Conservation (phyloP, 2,113 vertebrate species). For the Gavialis gangeticus region DNA sequence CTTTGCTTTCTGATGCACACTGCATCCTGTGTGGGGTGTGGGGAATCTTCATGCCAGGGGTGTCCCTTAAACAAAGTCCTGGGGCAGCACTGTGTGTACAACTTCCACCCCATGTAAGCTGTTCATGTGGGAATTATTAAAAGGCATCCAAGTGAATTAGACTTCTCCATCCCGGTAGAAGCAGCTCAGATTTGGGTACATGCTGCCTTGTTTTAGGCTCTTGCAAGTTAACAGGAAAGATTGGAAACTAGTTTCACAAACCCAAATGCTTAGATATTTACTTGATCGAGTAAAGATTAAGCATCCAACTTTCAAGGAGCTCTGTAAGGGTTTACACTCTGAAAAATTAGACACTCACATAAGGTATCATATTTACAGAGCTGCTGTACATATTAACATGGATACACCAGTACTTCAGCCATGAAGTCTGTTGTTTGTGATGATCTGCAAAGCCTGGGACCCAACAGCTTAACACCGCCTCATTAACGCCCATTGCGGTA, state of each 20-base stretch:
- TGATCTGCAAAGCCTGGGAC: neutral
- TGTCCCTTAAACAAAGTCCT: neutral
- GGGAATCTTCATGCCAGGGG: accelerated
- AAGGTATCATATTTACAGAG: neutral
- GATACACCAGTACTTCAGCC: neutral
- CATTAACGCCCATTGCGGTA: neutral
- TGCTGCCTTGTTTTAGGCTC: neutral
- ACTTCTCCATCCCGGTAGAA: neutral
- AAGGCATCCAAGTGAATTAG: accelerated
- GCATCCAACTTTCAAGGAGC: too few relatives aligned
- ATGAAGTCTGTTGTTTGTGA: neutral
- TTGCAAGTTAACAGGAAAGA: neutral
- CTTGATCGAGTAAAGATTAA: neutral
- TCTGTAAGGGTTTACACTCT: too few relatives aligned
- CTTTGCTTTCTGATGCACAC: neutral
- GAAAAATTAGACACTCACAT: too few relatives aligned
- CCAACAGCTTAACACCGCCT: neutral
- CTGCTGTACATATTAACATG: neutral
- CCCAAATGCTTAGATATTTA: neutral
- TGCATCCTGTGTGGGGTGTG: accelerated
- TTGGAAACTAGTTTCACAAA: neutral
- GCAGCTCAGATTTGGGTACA: accelerated
- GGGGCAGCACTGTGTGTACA: neutral
- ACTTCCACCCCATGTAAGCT: neutral
- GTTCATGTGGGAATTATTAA: neutral